phyloP scores from a whole-genome alignment of 2,888 invertebrate genomes.

The Phorcus lineatus region DNA sequence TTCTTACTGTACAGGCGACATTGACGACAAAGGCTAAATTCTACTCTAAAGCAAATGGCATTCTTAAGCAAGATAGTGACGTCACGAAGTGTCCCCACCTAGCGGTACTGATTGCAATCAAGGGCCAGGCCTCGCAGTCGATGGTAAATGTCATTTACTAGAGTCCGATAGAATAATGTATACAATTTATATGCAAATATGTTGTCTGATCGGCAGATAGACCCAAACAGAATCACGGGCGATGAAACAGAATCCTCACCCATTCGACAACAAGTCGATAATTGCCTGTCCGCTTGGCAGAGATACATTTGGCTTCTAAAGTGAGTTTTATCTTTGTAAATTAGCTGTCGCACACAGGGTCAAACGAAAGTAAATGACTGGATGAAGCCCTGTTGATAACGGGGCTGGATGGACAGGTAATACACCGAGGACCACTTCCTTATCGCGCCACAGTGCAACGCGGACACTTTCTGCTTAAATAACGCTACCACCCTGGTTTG shows the following conservation, averaged over 20 bases:
- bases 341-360: conserved; percentile 10
- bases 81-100: background rate
- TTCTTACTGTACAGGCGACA: background rate
- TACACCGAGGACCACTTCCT: background rate
- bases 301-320: conserved; percentile 9
- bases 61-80: background rate
- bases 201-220: conserved; percentile 11
- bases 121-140: background rate
- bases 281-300: conserved; percentile 7
- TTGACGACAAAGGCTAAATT: background rate
- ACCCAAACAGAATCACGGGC: conserved; percentile 12
- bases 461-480: too few relatives aligned
- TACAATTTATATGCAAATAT: conserved; percentile 24
- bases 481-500: too few relatives aligned
- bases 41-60: background rate
- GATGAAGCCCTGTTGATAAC: background rate
- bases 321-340: conserved; percentile 24
- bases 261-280: conserved; percentile 17
- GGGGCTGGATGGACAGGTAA: background rate
- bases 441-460: too few relatives aligned
- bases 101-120: background rate
- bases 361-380: conserved; percentile 18
- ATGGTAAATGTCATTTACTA: conserved; percentile 12
- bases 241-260: conserved; percentile 16
- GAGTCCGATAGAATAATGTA: conserved; percentile 17